These are phyloP conservation scores for Potamilus streckersoni DNA, from an alignment of 1,140 invertebrate genomes.

Conservation along the genomic window DNA sequence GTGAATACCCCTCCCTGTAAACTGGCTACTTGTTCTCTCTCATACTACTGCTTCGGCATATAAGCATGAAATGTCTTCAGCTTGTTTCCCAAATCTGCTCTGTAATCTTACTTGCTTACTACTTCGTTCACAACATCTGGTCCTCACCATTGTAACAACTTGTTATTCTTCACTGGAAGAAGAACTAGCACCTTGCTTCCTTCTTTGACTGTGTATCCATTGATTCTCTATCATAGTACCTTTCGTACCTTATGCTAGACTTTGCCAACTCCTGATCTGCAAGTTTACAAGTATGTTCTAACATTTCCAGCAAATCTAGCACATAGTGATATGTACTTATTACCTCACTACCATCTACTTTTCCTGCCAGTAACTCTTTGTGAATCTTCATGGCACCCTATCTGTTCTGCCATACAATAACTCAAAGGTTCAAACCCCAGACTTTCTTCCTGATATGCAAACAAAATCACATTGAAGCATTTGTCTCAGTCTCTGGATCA, in stretches of 20 bases:
- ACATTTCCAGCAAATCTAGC: constrained; percentile 9
- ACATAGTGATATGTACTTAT: constrained; percentile 38
- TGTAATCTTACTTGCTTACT: constrained; percentile 12
- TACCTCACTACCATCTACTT: constrained; percentile 16
- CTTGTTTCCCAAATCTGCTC: constrained; percentile 20
- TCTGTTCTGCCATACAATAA: constrained; percentile 41
- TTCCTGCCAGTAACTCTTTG: constrained; percentile 36
- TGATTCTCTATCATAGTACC: constrained; percentile 5
- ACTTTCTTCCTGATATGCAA: constrained; percentile 50
- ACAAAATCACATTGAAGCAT: constrained; percentile 42
- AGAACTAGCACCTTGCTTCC: constrained; percentile 26
- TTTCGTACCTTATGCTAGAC: background rate
- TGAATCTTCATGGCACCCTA: constrained; percentile 31
- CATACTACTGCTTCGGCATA: constrained; percentile 25
- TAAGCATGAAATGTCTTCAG: constrained; percentile 31
- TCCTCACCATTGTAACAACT: constrained; percentile 30
- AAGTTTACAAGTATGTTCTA: no score
- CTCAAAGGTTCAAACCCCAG: constrained; percentile 44
- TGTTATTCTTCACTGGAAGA: constrained; percentile 13
- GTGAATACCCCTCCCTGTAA: no score
- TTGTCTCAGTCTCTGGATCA: constrained; percentile 52
- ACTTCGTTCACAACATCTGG: constrained; percentile 10
- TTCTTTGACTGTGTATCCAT: background rate
- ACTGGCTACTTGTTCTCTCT: background rate
- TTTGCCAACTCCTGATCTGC: no score